Percentiles rank a stretch among this genome's conserved stretches.
Conservation (phyloP, 2,888 invertebrate genomes). For the Mythimna loreyi region DNA sequence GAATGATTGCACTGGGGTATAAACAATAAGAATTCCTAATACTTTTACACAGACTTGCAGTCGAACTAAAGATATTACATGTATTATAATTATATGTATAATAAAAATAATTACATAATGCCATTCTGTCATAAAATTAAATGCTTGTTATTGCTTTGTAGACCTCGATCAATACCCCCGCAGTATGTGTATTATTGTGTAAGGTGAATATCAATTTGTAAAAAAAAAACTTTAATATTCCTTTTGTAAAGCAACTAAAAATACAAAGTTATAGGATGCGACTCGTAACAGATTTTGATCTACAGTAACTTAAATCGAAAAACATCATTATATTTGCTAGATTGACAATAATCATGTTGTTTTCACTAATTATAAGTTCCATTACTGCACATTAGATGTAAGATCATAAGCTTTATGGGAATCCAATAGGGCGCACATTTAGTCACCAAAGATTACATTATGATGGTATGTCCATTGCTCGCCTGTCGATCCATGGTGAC, state of each 20-base stretch:
- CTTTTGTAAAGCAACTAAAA: constrained; percentile 70
- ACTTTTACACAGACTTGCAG: constrained; percentile 69
- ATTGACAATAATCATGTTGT: constrained; percentile 56
- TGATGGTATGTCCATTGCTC: constrained; percentile 87
- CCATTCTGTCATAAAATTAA: constrained; percentile 85
- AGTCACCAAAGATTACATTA: constrained; percentile 75
- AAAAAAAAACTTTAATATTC: constrained; percentile 67
- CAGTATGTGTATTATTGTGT: constrained; percentile 56
- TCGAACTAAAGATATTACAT: constrained; percentile 64
- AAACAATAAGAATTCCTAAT: constrained; percentile 68
- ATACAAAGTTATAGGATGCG: constrained; percentile 70
- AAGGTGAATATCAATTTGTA: constrained; percentile 70
- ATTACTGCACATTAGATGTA: constrained; percentile 58
- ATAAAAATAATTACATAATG: constrained; percentile 67
- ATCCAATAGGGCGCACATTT: constrained; percentile 58
- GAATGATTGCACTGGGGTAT: constrained; percentile 75
- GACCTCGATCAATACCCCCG: constrained; percentile 54
- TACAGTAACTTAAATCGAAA: constrained; percentile 70
- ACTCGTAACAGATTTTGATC: constrained; percentile 76
- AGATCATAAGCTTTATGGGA: constrained; percentile 61
- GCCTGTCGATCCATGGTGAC: constrained; percentile 70
- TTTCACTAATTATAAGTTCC: constrained; percentile 61
- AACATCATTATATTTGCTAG: constrained; percentile 61
- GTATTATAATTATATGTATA: constrained; percentile 58
- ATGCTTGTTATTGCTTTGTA: constrained; percentile 77